Percentiles rank a stretch among this genome's conserved stretches.
Evolutionary conservation across 2,113 vertebrate species (phyloP).

Genomic region (Prionailurus viverrinus): DNA sequence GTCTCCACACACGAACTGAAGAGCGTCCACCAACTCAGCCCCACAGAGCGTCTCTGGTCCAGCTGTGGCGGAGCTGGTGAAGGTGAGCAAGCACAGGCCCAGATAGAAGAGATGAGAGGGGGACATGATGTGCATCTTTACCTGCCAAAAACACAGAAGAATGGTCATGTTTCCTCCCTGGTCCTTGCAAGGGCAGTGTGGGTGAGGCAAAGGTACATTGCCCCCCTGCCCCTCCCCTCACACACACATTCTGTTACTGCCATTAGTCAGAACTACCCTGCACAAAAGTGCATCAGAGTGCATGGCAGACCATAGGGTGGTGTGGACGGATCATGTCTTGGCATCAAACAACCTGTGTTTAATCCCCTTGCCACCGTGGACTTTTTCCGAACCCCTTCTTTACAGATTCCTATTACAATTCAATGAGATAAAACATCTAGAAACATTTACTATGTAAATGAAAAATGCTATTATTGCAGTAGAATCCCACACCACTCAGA

Average conservation of each 20-base stretch:
- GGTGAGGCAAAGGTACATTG: too few relatives aligned
- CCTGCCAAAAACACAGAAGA: slow-evolving; percentile 88
- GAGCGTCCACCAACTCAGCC: slow-evolving; percentile 98
- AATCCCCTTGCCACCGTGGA: background rate
- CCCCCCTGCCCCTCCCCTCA: background rate
- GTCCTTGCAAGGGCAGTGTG: background rate
- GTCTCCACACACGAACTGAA: slow-evolving; percentile 99
- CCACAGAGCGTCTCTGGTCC: slow-evolving; percentile 98
- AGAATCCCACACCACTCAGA: background rate
- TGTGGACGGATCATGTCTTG: background rate
- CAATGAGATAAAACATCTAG: background rate
- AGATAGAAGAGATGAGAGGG: slow-evolving; percentile 96
- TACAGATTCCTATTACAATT: background rate
- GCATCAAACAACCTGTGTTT: background rate
- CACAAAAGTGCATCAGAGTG: background rate
- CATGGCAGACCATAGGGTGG: background rate
- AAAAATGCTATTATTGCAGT: background rate
- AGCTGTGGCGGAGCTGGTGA: slow-evolving; percentile 93
- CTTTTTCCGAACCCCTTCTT: background rate
- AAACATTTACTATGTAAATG: background rate
- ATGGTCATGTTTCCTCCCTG: slow-evolving; percentile 72
- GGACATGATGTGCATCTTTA: slow-evolving; percentile 94
- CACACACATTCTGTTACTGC: too few relatives aligned
- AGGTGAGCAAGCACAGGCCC: slow-evolving; percentile 96
- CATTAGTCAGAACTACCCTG: background rate